These are phyloP conservation scores for Gadus chalcogrammus DNA, from an alignment of 2,113 vertebrate genomes.

Conservation along the genomic window DNA sequence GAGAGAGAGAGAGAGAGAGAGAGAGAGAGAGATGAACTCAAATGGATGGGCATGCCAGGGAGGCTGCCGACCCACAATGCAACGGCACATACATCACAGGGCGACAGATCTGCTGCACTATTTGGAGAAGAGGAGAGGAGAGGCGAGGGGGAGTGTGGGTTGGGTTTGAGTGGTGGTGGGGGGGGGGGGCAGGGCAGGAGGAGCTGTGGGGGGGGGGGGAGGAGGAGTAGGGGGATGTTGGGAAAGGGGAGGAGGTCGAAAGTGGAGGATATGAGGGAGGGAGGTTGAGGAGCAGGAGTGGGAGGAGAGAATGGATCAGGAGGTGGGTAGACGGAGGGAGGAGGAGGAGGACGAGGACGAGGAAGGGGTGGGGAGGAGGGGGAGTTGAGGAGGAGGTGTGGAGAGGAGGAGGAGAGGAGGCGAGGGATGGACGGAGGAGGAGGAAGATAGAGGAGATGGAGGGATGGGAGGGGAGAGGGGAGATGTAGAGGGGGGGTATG, in stretches of 20 bases:
- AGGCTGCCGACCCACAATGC: too few relatives aligned
- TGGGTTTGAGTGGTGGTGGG: background rate
- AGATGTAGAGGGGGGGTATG: background rate
- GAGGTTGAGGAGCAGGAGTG: background rate
- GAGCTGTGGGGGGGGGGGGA: too few relatives aligned
- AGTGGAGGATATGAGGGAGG: background rate
- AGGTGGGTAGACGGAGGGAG: background rate
- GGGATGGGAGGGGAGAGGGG: conserved; percentile 17
- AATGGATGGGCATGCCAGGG: too few relatives aligned
- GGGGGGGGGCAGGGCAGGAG: background rate
- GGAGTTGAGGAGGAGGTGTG: background rate
- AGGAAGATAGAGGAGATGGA: background rate
- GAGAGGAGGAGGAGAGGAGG: background rate
- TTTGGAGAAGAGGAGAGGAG: too few relatives aligned
- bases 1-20: too few relatives aligned
- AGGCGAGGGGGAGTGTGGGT: background rate
- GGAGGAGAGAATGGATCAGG: background rate
- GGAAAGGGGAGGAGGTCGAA: too few relatives aligned
- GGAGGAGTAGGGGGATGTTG: background rate
- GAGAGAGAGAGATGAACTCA: too few relatives aligned
- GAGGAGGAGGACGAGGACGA: background rate
- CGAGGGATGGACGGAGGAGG: background rate
- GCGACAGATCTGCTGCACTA: too few relatives aligned
- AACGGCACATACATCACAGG: too few relatives aligned
- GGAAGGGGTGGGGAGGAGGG: conserved; percentile 4